Evolutionary conservation across 2,888 invertebrate genomes (phyloP), one percentile per base, ranked within the genome.

Genomic region (Troglohyphantes excavatus): DNA sequence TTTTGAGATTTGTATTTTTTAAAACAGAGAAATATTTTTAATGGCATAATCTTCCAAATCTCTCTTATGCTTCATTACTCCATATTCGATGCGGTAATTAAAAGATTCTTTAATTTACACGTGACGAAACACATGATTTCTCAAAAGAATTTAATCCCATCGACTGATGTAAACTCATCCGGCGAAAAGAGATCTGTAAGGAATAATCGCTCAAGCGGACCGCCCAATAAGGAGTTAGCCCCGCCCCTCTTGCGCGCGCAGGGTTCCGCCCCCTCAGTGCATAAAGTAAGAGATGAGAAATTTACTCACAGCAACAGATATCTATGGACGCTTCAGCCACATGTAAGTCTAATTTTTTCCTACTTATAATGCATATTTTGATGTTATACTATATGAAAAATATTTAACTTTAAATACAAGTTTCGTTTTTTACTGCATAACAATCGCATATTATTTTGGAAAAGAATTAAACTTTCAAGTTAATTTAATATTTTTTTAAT

Each of bases 281-380:
- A 72, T 27, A 26, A 19, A 17, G 39, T 81, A 82, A 88, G 76
- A 33, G 72, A 19, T 26, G 21, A 46, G 43, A 19, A 23, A 21
- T 65, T 79, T 13, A 2, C 33, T 19, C 33, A 53, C 23, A 65
- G 19, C 33, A 33, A 13, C 27, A 61, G 63, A 88, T 63, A 82
- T 43, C 82, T 75, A 88, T 88, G 88, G 88, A 88, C 68, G 46
- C 87, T 21, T 81, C 88, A 39, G 29, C 82, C 67, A 75, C 82
- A 88, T 88, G 88, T 88, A 82, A 88, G 88, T 88, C n/a, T n/a
- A 1, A 27, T 63, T 53, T 39, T 88, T 83, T 19, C 23, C 27
- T 29, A 53, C 33, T n/a, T 70, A 1, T 33, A 39, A 13, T n/a
- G 39, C 39, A n/a, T n/a, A n/a, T n/a, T n/a, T n/a, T n/a, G n/a